A percentile compares a stretch with the other conserved stretches of the same genome.
Conservation (phyloP, 1,140 invertebrate species). For the Pararge aegeria region DNA sequence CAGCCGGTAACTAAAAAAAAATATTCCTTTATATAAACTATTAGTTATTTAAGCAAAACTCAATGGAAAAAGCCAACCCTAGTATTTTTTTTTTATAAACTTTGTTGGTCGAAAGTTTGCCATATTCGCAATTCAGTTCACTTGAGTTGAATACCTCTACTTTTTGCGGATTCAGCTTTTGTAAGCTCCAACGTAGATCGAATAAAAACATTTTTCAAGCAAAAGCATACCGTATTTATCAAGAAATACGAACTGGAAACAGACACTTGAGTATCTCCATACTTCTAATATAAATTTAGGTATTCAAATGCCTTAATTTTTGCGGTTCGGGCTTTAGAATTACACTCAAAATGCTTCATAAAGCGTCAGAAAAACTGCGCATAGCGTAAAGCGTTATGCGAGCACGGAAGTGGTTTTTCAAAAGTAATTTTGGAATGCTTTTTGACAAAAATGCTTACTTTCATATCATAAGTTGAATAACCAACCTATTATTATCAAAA, state of each 20-base stretch:
- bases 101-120: not conserved
- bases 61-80: no score
- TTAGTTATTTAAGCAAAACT: no score
- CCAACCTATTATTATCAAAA: no score
- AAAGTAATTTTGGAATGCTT: no score
- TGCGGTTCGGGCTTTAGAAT: not conserved
- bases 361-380: not conserved
- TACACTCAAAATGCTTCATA: not conserved
- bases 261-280: no score
- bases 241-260: not conserved
- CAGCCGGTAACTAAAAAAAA: no score
- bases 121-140: not conserved
- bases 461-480: no score
- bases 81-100: not conserved
- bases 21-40: no score
- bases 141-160: not conserved
- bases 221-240: not conserved
- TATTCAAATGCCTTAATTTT: not conserved
- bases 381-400: not conserved
- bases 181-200: not conserved
- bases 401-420: no score
- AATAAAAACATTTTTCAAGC: not conserved
- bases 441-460: no score
- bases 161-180: not conserved
- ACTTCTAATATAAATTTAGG: not conserved